Evolutionary conservation across 2,888 invertebrate genomes (phyloP).

Genomic region (Aleiodes leptofemur): DNA sequence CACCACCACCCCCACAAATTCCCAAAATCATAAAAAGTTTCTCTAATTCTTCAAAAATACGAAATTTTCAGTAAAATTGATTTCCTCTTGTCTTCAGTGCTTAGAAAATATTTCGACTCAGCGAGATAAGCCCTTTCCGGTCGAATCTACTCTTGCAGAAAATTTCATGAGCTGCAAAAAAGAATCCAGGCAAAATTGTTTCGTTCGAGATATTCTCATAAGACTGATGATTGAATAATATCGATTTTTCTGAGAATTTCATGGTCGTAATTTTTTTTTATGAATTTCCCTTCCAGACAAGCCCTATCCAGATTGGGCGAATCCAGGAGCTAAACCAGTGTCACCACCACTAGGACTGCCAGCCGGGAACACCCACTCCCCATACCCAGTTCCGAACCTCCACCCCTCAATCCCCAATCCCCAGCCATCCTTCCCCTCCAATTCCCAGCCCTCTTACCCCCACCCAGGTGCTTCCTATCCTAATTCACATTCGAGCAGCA

Average conservation of each 20-base stretch:
- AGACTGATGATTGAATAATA: too few species aligned
- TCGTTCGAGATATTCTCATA: too few species aligned
- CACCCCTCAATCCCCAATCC: not conserved
- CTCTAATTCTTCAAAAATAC: too few species aligned
- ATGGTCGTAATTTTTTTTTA: not conserved
- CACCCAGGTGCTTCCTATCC: not conserved
- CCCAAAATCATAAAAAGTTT: too few species aligned
- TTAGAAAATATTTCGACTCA: too few species aligned
- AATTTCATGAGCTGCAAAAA: too few species aligned
- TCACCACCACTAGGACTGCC: conserved; percentile 16
- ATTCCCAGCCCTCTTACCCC: not conserved
- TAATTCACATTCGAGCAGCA: not conserved
- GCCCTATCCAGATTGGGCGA: conserved; percentile 19
- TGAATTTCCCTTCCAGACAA: not conserved
- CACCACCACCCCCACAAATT: too few species aligned
- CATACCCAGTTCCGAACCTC: conserved; percentile 15
- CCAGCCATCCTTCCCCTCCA: not conserved
- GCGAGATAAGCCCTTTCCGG: too few species aligned
- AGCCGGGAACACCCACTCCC: conserved; percentile 12
- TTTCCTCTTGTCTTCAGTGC: too few species aligned
- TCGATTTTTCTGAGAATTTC: not conserved
- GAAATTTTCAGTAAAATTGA: too few species aligned
- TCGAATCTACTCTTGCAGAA: too few species aligned
- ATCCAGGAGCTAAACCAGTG: conserved; percentile 1
- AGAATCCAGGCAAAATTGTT: too few species aligned